Base-by-base conservation (phyloP, 2,113 vertebrate genomes). In the Muntiacus reevesi region DNA sequence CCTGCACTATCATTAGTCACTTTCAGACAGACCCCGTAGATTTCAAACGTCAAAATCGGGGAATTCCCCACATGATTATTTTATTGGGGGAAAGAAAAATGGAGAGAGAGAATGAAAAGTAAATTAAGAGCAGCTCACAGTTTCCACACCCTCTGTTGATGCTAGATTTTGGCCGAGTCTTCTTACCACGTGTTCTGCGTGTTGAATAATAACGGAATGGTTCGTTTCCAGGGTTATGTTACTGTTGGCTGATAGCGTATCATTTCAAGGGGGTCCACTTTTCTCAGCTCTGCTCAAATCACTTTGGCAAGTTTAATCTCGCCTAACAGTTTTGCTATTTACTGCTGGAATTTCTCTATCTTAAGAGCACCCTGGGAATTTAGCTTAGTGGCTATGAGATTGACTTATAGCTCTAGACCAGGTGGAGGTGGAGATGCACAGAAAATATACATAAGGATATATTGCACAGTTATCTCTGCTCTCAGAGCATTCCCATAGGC, bases 231-330 rank as follows among this genome's bases (percentile, higher is more conserved):
- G 95, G 57, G 89, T 57, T 85, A 43, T 92, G 96, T 97, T 96
- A 47, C 96, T 88, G 87, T 93, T 96, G 97, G 97, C 96, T 59
- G 55, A 90, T n/a, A 54, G 71, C 9, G 0, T 74, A 36, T 89
- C 97, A 8, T 89, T 96, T 89, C 81, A 74, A 95, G 95, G 94
- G 79, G 93, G 82, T 89, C 94, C 60, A 15, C 87, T 91, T 95
- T 91, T 89, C 96, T 96, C 95, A 43, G 92, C 76, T 54, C 55
- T 0, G 95, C 95, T 95, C 91, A 54, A 84, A 88, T 92, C 94
- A 19, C 93, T 98, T 33, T 96, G 94, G 97, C 96, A 97, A 94
- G 88, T 95, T 92, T 95, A 91, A 96, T 96, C 98, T 94, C 36
- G 25, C 36, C 94, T 84, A 94, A 91, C 95, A 88, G 98, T 86